Evolutionary conservation across 2,888 invertebrate species (phyloP).

Genomic region (Thymelicus acteon): DNA sequence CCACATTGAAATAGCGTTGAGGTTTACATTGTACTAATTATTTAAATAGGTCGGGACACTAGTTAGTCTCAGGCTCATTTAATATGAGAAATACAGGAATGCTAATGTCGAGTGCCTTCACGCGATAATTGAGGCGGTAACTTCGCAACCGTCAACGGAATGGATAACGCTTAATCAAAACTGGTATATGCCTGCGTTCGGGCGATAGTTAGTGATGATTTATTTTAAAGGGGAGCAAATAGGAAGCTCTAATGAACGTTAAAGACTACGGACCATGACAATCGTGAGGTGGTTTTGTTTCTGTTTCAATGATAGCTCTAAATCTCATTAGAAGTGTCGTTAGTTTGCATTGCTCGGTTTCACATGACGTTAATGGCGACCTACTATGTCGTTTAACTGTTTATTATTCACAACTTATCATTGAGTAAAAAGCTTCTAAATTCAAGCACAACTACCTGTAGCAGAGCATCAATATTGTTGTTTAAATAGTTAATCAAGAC

Average conservation of each 20-base stretch:
- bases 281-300: slow-evolving; percentile 25
- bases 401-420: not conserved
- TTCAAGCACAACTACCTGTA: no score
- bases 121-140: slow-evolving; percentile 27
- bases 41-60: slow-evolving; percentile 33
- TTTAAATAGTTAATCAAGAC: no score
- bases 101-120: slow-evolving; percentile 35
- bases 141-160: slow-evolving; percentile 29
- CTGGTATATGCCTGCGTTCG: slow-evolving; percentile 37
- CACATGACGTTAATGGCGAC: not conserved
- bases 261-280: slow-evolving; percentile 28
- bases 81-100: slow-evolving; percentile 39
- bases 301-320: slow-evolving; percentile 8
- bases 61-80: slow-evolving; percentile 27
- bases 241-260: slow-evolving; percentile 32
- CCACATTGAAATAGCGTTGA: not conserved
- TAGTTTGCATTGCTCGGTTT: slow-evolving; percentile 15
- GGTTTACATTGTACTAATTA: not conserved
- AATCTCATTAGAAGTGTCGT: slow-evolving; percentile 1
- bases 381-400: not conserved
- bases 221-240: slow-evolving; percentile 33
- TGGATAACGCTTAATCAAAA: slow-evolving; percentile 42
- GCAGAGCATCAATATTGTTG: no score
- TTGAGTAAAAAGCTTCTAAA: no score
- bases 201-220: slow-evolving; percentile 35